phyloP scores from a whole-genome alignment of 2,797 vertebrate genomes.

The Pipistrellus nathusii region DNA sequence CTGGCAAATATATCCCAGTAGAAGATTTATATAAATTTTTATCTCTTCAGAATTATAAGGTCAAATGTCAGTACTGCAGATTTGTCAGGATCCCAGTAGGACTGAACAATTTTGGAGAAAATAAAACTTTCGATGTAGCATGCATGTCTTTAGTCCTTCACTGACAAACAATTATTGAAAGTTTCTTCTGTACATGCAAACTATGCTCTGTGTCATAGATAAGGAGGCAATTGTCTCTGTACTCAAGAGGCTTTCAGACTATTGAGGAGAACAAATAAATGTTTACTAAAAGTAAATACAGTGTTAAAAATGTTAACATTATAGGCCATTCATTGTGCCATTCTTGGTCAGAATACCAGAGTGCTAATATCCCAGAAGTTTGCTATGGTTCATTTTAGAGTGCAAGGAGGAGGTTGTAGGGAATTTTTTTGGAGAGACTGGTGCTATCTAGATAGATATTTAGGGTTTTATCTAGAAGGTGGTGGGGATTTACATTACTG shows the following conservation, averaged over 20 bases:
- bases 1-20: background rate
- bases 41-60: background rate
- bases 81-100: background rate
- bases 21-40: background rate
- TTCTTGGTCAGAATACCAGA: background rate
- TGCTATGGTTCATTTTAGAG: background rate
- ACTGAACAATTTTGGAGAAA: background rate
- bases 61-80: background rate
- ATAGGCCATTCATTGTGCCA: background rate
- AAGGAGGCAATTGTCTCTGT: background rate
- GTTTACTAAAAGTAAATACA: background rate
- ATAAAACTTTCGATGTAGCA: background rate
- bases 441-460: background rate
- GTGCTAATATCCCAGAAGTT: background rate
- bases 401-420: no score
- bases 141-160: background rate
- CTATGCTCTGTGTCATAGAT: background rate
- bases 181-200: background rate
- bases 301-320: background rate
- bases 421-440: background rate
- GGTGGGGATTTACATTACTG: background rate
- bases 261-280: background rate
- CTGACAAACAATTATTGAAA: background rate
- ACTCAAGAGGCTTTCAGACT: background rate
- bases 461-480: background rate